Evolutionary conservation across 2,888 invertebrate species (phyloP), one percentile per base, ranked within the genome.

Genomic region (Dolomedes plantarius): DNA sequence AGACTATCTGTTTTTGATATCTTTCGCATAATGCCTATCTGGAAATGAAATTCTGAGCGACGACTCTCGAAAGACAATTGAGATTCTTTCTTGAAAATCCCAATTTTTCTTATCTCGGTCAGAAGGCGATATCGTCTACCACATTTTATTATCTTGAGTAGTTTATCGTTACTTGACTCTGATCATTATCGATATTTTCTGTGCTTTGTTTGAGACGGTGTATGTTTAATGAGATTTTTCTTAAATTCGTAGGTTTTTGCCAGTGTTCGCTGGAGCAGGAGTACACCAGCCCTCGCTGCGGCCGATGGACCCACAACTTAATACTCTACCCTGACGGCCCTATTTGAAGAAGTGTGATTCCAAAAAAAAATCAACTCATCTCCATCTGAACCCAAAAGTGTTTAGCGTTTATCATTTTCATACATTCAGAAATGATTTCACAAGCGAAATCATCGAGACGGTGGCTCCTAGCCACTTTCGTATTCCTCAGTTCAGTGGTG

Each of bases 401-500:
- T 56, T 56, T 56, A 23, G 23, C 23, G 41, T 13, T 7, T 56
- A 11, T 36, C 36, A 56, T 16, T 56, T n/a, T 23, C 56, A 56
- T 23, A 56, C 23, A 56, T 23, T 23, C 46, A 23, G 56, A 56
- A 19, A 56, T 56, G 56, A 56, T 23, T 56, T 56, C 56, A 23
- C 23, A 23, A 23, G 16, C 46, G 46, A 56, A 19, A 3, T 56
- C 56, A 56, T 56, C 23, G 5, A 23, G 56, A 23, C 56, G 72
- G 67, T 72, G 65, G 32, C 71, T 72, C 6, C 6, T 72, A 28
- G 36, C 46, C 28, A 16, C 72, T 27, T 29, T 83, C 29, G 67
- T 75, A 31, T 41, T 81, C 29, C 41, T 82, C 29, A 50, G 65
- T 46, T 71, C 68, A n/a, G 23, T 76, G 64, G 73, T 71, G 62